These are phyloP conservation scores for Nasonia longicornis DNA, from an alignment of 1,140 invertebrate species.

Conservation along the genomic window DNA sequence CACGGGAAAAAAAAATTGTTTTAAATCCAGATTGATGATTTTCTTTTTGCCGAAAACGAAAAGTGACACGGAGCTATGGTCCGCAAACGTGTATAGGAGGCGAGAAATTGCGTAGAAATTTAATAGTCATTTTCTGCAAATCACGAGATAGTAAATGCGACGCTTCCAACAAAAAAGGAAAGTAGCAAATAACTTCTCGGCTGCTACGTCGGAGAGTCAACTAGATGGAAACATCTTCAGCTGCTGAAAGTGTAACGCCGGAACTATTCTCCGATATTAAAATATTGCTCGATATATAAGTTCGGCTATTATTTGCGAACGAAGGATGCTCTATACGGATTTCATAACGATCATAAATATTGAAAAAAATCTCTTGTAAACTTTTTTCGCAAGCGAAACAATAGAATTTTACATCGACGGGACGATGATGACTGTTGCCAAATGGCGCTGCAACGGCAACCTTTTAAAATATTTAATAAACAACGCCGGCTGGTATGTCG, in stretches of 20 bases:
- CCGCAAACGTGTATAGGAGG: background rate
- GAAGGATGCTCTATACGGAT: background rate
- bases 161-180: slow-evolving; percentile 25
- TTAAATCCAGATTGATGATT: background rate
- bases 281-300: background rate
- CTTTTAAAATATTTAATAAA: slow-evolving; percentile 31
- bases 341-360: background rate
- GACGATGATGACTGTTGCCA: background rate
- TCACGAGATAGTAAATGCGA: background rate
- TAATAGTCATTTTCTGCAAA: slow-evolving; percentile 13
- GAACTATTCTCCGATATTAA: background rate
- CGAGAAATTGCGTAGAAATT: background rate
- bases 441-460: background rate
- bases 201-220: background rate
- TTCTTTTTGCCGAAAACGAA: background rate
- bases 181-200: background rate
- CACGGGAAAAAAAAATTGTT: background rate
- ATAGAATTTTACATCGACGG: background rate
- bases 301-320: background rate
- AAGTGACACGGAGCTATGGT: background rate
- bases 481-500: slow-evolving; percentile 13
- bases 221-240: slow-evolving; percentile 29
- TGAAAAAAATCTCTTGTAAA: background rate
- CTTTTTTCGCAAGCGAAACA: background rate
- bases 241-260: background rate